phyloP scores from a whole-genome alignment of 2,797 vertebrate species.

The Phoeniculus purpureus region DNA sequence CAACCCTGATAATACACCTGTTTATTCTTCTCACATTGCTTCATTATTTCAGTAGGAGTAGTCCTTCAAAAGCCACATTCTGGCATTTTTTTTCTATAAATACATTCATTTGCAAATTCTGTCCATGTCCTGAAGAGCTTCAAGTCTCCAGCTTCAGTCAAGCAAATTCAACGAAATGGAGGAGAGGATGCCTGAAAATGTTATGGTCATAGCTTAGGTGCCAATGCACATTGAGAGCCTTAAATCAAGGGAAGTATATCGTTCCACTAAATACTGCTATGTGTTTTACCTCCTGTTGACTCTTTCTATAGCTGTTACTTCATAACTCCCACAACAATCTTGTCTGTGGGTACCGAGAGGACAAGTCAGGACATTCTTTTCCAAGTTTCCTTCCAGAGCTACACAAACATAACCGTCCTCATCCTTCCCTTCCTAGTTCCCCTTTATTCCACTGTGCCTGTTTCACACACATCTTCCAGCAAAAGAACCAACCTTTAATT shows the following conservation, averaged over 20 bases:
- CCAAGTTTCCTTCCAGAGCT: not conserved
- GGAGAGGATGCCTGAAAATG: not conserved
- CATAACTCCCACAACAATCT: not conserved
- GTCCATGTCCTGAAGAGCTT: not conserved
- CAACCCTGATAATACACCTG: not conserved
- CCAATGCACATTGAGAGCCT: not conserved
- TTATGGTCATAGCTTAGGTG: not conserved
- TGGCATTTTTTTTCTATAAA: not conserved
- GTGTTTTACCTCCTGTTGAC: not conserved
- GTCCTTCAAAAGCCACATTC: not conserved
- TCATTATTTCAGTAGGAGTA: not conserved
- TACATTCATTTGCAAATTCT: not conserved
- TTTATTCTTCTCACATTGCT: not conserved
- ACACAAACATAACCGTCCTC: accelerated
- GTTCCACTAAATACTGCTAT: not conserved
- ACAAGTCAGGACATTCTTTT: not conserved
- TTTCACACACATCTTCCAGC: not conserved
- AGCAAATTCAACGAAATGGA: not conserved
- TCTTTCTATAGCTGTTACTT: not conserved
- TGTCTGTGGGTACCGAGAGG: not conserved
- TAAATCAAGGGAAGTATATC: not conserved
- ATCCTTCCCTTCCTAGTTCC: not conserved
- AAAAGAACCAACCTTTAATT: not conserved
- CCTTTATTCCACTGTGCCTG: not conserved
- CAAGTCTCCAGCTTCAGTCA: not conserved